Percentiles rank a stretch among this genome's conserved stretches.
phyloP scores from a whole-genome alignment of 2,113 vertebrate species.

The Tapirus terrestris region DNA sequence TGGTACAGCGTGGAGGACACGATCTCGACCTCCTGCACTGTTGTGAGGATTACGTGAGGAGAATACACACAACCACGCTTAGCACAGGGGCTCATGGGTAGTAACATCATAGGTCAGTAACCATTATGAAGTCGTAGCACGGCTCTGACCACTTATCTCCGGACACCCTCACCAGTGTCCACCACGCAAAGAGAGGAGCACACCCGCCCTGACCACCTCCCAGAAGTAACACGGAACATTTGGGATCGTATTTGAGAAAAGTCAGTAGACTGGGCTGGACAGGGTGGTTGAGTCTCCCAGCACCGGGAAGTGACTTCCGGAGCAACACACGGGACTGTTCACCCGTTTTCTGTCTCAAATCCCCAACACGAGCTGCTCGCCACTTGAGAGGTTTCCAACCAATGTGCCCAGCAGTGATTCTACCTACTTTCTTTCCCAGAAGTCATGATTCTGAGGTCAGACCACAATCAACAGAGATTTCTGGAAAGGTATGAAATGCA shows the following conservation, averaged over 20 bases:
- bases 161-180: not conserved
- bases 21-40: fast-evolving
- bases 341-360: not conserved
- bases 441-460: conserved; percentile 76
- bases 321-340: not conserved
- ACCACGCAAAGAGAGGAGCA: not conserved
- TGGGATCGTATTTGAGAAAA: not conserved
- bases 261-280: not conserved
- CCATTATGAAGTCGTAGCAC: fast-evolving
- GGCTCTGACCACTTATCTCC: not conserved
- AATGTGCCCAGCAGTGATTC: not conserved
- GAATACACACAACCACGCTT: fast-evolving
- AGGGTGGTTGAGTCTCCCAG: not conserved
- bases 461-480: conserved; percentile 75
- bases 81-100: not conserved
- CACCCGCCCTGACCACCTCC: not conserved
- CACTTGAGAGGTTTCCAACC: not conserved
- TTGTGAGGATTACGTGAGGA: not conserved
- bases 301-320: not conserved
- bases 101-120: too few relatives aligned
- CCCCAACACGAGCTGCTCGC: not conserved
- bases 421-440: conserved; percentile 65
- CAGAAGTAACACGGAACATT: fast-evolving
- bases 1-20: not conserved
- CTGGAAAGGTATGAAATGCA: conserved; percentile 78